Conservation (phyloP, 2,797 vertebrate genomes). For the Silurus aristotelis region DNA sequence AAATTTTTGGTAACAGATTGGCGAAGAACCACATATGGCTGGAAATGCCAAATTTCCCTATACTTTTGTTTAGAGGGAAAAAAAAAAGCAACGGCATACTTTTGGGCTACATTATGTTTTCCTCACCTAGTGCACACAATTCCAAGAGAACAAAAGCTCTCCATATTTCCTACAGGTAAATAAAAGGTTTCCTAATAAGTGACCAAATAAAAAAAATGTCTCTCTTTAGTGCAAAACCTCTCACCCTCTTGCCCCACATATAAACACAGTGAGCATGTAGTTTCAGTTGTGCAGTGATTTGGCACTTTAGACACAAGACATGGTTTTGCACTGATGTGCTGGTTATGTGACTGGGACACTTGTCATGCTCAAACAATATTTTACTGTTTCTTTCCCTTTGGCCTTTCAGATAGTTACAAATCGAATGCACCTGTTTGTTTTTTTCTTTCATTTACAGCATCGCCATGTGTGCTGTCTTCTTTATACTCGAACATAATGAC, state of each 20-base stretch:
- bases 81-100: background rate
- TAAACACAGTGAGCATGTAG: slow-evolving; percentile 31
- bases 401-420: slow-evolving; percentile 19
- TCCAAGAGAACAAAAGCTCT: slow-evolving; percentile 15
- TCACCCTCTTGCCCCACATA: slow-evolving; percentile 50
- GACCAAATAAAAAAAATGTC: slow-evolving; percentile 66
- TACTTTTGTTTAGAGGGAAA: background rate
- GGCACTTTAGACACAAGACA: slow-evolving; percentile 79
- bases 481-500: background rate
- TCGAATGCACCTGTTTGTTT: background rate
- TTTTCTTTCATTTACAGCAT: too few species aligned
- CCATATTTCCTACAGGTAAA: slow-evolving; percentile 70
- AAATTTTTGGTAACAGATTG: too few species aligned
- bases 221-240: slow-evolving; percentile 76
- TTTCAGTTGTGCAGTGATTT: slow-evolving; percentile 65
- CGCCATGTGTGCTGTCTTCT: background rate
- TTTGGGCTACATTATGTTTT: slow-evolving; percentile 32
- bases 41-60: background rate
- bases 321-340: slow-evolving; percentile 80
- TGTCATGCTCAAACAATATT: slow-evolving; percentile 62
- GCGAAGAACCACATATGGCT: too few species aligned
- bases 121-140: slow-evolving; percentile 42
- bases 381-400: slow-evolving; percentile 63
- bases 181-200: slow-evolving; percentile 69
- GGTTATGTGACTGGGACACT: slow-evolving; percentile 73